These are phyloP conservation scores for Sebastes matsubarae DNA, from an alignment of 2,797 vertebrate genomes.

Conservation along the genomic window DNA sequence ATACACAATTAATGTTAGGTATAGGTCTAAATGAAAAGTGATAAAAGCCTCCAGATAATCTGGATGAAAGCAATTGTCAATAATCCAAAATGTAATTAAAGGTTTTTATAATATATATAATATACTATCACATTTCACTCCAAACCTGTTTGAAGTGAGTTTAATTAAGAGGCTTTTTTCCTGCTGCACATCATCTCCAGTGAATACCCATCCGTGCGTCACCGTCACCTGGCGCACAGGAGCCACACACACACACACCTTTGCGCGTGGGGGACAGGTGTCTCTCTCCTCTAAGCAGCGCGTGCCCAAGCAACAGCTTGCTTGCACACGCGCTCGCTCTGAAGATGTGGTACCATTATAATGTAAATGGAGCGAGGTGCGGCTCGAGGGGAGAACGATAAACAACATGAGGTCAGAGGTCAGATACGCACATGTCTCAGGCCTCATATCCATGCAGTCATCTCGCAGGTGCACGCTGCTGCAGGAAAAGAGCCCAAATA, in stretches of 20 bases:
- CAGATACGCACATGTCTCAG: conserved; percentile 74
- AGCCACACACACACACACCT: conserved; percentile 35
- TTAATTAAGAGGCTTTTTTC: conserved; percentile 31
- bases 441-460: conserved; percentile 72
- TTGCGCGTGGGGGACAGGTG: conserved; percentile 79
- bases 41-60: not conserved
- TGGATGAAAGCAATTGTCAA: not conserved
- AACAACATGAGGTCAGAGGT: conserved; percentile 82
- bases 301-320: conserved; percentile 4
- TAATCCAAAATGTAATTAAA: not conserved
- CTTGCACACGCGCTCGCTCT: conserved; percentile 27
- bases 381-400: conserved; percentile 74
- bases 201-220: conserved; percentile 55
- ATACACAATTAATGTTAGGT: not conserved
- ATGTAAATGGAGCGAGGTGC: conserved; percentile 78
- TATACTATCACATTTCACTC: not conserved
- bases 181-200: conserved; percentile 32
- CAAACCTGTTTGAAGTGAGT: not conserved
- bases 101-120: not conserved
- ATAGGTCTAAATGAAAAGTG: not conserved
- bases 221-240: conserved; percentile 49
- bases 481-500: conserved; percentile 51
- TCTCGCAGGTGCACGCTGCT: conserved; percentile 80
- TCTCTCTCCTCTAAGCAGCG: conserved; percentile 58
- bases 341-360: conserved; percentile 57